Evolutionary conservation across 1,140 invertebrate genomes (phyloP).

Genomic region (Meloidogyne hapla): DNA sequence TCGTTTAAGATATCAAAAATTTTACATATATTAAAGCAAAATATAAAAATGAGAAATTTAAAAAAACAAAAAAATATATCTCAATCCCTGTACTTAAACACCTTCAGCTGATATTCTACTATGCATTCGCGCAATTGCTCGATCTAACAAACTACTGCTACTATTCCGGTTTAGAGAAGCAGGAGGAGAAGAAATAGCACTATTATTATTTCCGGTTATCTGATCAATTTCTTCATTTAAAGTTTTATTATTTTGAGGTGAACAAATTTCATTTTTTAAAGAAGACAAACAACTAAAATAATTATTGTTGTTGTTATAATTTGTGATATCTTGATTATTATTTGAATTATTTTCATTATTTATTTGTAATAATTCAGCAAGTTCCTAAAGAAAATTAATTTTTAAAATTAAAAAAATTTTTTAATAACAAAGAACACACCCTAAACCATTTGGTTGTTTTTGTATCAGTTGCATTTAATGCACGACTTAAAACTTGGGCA

Average conservation of each 20-base stretch:
- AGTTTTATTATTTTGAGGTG: not conserved
- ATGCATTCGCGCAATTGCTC: slow-evolving; percentile 35
- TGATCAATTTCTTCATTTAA: no score
- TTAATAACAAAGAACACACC: no score
- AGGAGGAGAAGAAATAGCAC: no score
- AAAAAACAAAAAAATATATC: no score
- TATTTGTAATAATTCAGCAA: slow-evolving; percentile 25
- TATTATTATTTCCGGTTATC: no score
- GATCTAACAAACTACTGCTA: slow-evolving; percentile 30
- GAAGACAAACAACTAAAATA: not conserved
- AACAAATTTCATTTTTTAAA: not conserved
- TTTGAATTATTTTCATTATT: slow-evolving; percentile 9
- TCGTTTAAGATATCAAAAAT: no score
- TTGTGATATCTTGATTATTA: not conserved
- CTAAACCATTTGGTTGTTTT: slow-evolving; percentile 29
- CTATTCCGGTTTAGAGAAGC: no score
- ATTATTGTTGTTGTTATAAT: not conserved
- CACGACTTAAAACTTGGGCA: slow-evolving; percentile 17
- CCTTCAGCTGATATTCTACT: not conserved
- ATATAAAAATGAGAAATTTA: no score
- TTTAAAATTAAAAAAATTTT: not conserved
- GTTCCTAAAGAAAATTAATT: slow-evolving; percentile 31
- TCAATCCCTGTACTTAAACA: no score
- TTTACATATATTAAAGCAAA: no score
- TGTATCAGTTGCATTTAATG: slow-evolving; percentile 23